These are phyloP conservation scores for Momotus momota DNA, from an alignment of 2,797 vertebrate species.

Conservation along the genomic window DNA sequence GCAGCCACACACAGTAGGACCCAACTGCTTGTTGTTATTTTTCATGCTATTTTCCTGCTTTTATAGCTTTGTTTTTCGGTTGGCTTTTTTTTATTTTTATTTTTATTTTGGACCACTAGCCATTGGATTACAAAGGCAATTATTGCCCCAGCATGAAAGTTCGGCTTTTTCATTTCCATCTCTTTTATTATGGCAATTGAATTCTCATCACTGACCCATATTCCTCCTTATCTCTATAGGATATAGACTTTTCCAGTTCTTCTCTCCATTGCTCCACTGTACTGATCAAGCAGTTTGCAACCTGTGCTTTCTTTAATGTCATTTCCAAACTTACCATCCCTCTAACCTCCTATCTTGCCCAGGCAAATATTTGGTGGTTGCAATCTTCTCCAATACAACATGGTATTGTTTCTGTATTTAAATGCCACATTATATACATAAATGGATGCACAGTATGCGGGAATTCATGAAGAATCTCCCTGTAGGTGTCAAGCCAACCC, in stretches of 20 bases:
- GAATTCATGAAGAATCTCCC: neutral
- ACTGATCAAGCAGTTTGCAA: slow-evolving; percentile 47
- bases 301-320: neutral
- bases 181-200: slow-evolving; percentile 51
- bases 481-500: neutral
- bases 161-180: slow-evolving; percentile 33
- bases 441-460: neutral
- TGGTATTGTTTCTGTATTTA: slow-evolving; percentile 28
- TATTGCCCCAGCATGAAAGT: neutral
- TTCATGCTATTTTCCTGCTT: slow-evolving; percentile 1
- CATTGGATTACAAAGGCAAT: slow-evolving; percentile 36
- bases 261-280: neutral
- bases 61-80: neutral
- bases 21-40: neutral
- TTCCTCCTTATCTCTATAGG: slow-evolving; percentile 14
- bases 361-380: neutral
- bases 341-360: neutral
- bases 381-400: neutral
- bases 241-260: neutral
- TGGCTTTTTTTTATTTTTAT: neutral
- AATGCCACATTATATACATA: neutral
- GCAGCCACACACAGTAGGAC: neutral
- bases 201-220: slow-evolving; percentile 40
- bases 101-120: neutral
- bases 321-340: slow-evolving; percentile 9